Evolutionary conservation across 2,888 invertebrate species (phyloP).

Genomic region (Dendrolimus pini): DNA sequence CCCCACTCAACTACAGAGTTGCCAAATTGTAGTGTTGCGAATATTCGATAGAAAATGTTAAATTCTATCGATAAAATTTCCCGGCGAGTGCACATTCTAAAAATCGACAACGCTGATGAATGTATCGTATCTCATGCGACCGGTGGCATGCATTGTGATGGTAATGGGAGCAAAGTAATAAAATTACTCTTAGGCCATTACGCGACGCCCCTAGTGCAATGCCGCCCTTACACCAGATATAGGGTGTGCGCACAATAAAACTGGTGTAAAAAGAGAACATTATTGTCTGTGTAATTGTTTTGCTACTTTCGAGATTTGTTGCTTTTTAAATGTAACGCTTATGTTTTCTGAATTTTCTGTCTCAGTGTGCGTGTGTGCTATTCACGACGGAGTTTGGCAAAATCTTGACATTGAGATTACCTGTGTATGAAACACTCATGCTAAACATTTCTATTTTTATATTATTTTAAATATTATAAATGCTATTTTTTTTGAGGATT

Average conservation of each 20-base stretch:
- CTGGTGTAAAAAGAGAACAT: constrained; percentile 52
- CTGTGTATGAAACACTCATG: too few species aligned
- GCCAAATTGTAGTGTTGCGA: too few species aligned
- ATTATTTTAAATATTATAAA: too few species aligned
- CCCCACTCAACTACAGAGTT: too few species aligned
- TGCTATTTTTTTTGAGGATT: too few species aligned
- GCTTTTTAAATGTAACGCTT: constrained; percentile 17
- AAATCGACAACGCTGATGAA: constrained; percentile 11
- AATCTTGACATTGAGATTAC: too few species aligned
- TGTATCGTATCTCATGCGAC: constrained; percentile 57
- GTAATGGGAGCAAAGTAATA: constrained; percentile 76
- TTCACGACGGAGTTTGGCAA: too few species aligned
- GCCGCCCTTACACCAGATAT: constrained; percentile 39
- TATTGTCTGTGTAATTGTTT: constrained; percentile 63
- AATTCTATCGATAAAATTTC: constrained; percentile 6
- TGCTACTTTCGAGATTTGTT: constrained; percentile 43
- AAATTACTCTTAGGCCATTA: constrained; percentile 77
- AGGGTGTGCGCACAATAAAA: constrained; percentile 64
- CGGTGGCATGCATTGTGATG: constrained; percentile 72
- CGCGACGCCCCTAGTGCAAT: constrained; percentile 53
- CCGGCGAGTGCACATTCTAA: neutral
- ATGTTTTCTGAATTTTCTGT: constrained; percentile 3
- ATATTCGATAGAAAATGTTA: too few species aligned
- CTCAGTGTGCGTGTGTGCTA: too few species aligned
- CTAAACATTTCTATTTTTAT: too few species aligned